Base-by-base conservation (phyloP, 2,888 invertebrate species). In the Apamea monoglypha region DNA sequence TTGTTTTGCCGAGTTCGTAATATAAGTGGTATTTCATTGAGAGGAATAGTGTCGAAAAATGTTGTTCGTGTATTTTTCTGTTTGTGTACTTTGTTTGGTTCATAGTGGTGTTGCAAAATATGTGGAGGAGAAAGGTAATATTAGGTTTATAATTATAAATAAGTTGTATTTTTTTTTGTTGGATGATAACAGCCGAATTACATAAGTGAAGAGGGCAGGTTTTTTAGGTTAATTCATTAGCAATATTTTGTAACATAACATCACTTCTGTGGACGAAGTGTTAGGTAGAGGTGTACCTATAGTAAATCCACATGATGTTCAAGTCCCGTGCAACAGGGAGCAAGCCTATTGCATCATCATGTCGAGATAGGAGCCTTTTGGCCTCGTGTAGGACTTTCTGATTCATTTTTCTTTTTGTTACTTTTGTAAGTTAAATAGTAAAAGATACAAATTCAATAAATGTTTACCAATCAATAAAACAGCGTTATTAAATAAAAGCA, bases 51-150 rank as follows among this genome's bases (percentile, higher is more conserved):
- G 40, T 71, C 32, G 18, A 16, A 67, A 59, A 69, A 87, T 85
- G 78, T 79, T 69, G 72, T 75, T 70, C 25, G 25, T 40, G 40
- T 76, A 74, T 85, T 7, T 87, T 36, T 66, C 6, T 61, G 25
- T 72, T 56, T 61, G 16, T 67, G n/a, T 86, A 40, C 8, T 82
- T 68, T 85, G 50, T 68, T 61, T 77, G 16, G 72, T 81, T 78
- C 16, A 44, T 21, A 61, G 67, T 77, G 76, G 53, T 67, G 36
- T 79, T 44, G 29, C 76, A 40, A 50, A 64, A 40, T 29, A 73
- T 59, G 68, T 70, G 6, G 73, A 79, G 8, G 74, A 56, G 14
- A 61, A 61, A 66, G 76, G 82, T 70, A 56, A 44, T 32, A 21
- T 32, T 32, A 5, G 6, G 29, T 29, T 8, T n/a, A 29, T 18